Conservation (phyloP, 2,113 vertebrate species). For the Pantherophis guttatus region DNA sequence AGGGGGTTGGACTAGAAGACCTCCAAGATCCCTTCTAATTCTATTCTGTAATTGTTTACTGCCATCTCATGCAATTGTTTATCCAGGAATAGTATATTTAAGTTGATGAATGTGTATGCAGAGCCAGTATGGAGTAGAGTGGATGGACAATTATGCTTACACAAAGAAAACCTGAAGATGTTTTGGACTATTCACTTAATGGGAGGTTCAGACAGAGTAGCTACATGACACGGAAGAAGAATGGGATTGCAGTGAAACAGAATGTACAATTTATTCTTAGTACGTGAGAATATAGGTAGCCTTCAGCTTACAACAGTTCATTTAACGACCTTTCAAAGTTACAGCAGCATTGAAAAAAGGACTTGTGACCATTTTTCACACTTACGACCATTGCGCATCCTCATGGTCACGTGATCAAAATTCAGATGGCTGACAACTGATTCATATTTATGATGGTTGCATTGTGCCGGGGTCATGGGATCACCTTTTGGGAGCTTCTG, state of each 20-base stretch:
- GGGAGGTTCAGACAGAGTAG: background rate
- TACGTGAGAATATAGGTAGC: background rate
- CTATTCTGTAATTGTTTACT: background rate
- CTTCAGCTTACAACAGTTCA: background rate
- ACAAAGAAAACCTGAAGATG: background rate
- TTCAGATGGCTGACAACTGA: background rate
- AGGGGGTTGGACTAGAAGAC: too few species aligned
- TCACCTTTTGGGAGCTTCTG: too few species aligned
- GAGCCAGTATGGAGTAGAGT: background rate
- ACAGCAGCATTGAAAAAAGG: background rate
- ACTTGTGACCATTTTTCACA: too few species aligned
- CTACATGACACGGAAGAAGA: background rate
- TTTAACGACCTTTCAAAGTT: too few species aligned
- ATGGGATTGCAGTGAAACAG: background rate
- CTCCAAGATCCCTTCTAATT: too few species aligned
- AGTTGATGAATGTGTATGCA: background rate
- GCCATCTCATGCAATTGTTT: background rate
- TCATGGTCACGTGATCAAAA: background rate
- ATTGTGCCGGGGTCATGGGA: background rate
- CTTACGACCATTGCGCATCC: background rate
- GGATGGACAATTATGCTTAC: background rate
- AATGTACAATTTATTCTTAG: slow-evolving; percentile 12
- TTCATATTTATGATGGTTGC: background rate
- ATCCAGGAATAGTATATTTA: background rate
- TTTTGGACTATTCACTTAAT: background rate